Percentiles rank a stretch among this genome's conserved stretches.
Evolutionary conservation across 2,113 vertebrate species (phyloP).

Genomic region (Callaeas wilsoni): DNA sequence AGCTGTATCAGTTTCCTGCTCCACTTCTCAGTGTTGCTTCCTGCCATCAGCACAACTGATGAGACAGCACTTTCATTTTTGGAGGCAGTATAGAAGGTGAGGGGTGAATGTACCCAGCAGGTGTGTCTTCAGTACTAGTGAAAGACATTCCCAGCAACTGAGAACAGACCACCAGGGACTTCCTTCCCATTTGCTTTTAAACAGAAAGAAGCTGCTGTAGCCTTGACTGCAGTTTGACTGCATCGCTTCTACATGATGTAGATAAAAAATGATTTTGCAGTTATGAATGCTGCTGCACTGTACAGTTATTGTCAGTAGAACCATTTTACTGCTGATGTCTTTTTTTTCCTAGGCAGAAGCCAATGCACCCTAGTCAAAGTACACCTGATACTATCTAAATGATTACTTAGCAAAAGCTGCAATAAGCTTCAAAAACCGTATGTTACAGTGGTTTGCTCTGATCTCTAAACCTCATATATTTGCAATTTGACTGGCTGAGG

Average conservation of each 20-base stretch:
- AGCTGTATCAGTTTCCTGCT: neutral
- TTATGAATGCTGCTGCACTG: neutral
- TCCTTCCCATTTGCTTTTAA: neutral
- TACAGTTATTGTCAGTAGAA: neutral
- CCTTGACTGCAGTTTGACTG: neutral
- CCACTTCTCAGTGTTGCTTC: neutral
- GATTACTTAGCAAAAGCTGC: neutral
- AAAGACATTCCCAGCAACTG: neutral
- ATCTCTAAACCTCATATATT: conserved; percentile 12
- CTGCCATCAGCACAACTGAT: neutral
- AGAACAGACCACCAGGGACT: neutral
- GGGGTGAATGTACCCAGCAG: neutral
- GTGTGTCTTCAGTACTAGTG: neutral
- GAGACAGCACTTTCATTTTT: neutral
- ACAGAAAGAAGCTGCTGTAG: neutral
- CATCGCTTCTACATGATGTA: neutral
- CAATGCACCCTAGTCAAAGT: neutral
- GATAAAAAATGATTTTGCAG: neutral
- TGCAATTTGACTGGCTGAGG: neutral
- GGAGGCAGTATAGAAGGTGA: neutral
- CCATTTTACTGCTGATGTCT: neutral
- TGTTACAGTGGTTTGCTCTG: neutral
- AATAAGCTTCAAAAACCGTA: neutral
- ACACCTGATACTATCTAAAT: neutral
- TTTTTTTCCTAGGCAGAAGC: neutral